Conservation (phyloP, 2,888 invertebrate species). For the Nephrotoma guestfalica region DNA sequence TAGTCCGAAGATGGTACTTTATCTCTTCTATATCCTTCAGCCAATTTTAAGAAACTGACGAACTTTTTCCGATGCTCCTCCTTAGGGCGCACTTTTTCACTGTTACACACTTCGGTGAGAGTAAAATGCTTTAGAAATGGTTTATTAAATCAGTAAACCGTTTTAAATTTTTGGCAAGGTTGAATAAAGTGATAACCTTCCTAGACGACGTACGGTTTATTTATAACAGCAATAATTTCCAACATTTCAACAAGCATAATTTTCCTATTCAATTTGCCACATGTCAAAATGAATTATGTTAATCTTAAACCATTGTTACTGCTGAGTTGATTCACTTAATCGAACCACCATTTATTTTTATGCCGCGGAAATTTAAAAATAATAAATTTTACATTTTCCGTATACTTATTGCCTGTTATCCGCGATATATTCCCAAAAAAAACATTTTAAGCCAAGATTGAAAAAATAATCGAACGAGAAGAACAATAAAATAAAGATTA, state of each 20-base stretch:
- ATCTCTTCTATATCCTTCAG: no score
- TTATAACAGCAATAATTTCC: neutral
- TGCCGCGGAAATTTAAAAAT: neutral
- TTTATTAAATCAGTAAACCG: no score
- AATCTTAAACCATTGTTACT: neutral
- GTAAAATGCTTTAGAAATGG: no score
- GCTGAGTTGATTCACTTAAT: neutral
- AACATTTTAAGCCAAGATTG: neutral
- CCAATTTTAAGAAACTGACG: no score
- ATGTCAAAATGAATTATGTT: neutral
- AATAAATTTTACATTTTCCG: neutral
- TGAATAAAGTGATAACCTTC: no score
- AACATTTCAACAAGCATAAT: neutral
- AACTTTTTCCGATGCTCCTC: no score
- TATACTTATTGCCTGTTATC: neutral
- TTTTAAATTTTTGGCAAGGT: no score
- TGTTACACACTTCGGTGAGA: no score
- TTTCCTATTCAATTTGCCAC: neutral
- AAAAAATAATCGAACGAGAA: neutral
- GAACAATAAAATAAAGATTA: neutral
- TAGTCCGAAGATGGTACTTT: no score
- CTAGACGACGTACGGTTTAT: no score
- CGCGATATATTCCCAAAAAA: neutral
- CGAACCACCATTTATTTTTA: neutral
- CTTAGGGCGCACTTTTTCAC: no score